phyloP scores from a whole-genome alignment of 2,888 invertebrate genomes.

The Silvanus unidentatus region DNA sequence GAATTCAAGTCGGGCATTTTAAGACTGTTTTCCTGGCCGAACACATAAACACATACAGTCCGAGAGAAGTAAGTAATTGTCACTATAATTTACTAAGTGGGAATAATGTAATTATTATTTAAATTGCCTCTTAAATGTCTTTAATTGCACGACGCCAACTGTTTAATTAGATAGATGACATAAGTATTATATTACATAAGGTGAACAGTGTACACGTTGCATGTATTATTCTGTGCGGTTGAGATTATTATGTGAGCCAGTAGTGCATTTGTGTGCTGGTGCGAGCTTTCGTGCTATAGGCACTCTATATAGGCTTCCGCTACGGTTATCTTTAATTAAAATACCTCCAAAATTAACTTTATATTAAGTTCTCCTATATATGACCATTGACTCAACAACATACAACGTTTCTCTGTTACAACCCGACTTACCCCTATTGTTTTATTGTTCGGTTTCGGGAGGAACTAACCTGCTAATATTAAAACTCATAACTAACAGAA shows the following conservation, averaged over 20 bases:
- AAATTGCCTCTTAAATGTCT: background rate
- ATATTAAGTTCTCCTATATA: background rate
- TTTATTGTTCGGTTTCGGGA: no score
- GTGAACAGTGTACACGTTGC: background rate
- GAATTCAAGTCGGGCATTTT: background rate
- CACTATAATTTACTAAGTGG: background rate
- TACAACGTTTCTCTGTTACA: no score
- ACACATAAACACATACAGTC: background rate
- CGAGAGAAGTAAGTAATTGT: conserved; percentile 1
- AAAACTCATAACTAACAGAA: no score
- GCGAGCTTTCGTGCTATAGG: no score
- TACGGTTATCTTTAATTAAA: conserved; percentile 1
- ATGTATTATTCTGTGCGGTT: no score
- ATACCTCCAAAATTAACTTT: conserved; percentile 1
- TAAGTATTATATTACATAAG: background rate
- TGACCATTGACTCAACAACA: conserved; percentile 2
- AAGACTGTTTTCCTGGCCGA: background rate
- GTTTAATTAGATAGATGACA: background rate
- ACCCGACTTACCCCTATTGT: no score
- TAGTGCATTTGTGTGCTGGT: no score
- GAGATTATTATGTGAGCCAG: no score
- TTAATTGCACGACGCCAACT: background rate
- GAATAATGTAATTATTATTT: conserved; percentile 1
- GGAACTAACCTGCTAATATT: no score
- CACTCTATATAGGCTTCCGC: no score